Evolutionary conservation across 1,140 invertebrate genomes (phyloP).

Genomic region (Aphaenogaster floridana): DNA sequence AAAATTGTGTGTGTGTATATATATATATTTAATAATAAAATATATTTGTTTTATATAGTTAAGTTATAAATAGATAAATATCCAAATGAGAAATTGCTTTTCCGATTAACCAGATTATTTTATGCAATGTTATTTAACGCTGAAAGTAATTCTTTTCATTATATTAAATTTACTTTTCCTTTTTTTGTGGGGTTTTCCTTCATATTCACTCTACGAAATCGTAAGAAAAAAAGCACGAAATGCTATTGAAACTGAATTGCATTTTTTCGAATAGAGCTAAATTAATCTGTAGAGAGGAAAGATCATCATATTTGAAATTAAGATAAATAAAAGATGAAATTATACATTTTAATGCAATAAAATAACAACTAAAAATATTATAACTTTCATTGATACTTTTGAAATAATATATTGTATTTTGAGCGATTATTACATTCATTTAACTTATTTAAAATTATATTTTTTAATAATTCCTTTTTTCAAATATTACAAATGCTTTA

Average conservation of each 20-base stretch:
- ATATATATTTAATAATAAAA: too few relatives aligned
- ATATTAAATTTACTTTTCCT: not conserved
- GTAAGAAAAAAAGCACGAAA: slow-evolving; percentile 47
- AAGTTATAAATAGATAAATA: not conserved
- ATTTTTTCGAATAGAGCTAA: slow-evolving; percentile 11
- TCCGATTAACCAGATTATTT: not conserved
- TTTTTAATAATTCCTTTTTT: not conserved
- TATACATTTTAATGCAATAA: not conserved
- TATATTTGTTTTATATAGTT: not conserved
- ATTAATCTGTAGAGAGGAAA: not conserved
- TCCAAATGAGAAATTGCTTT: not conserved
- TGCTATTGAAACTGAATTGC: slow-evolving; percentile 55
- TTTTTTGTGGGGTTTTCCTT: slow-evolving; percentile 50
- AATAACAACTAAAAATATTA: not conserved
- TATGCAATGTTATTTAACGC: not conserved
- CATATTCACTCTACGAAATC: slow-evolving; percentile 33
- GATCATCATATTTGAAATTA: not conserved
- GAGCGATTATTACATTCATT: not conserved
- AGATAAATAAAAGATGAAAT: not conserved
- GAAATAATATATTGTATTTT: not conserved
- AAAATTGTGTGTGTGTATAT: too few relatives aligned
- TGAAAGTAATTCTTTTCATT: slow-evolving; percentile 19
- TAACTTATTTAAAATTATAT: not conserved
- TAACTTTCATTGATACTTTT: not conserved
- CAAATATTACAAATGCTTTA: not conserved